Evolutionary conservation across 2,797 vertebrate genomes (phyloP).

Genomic region (Bradypodion pumilum): DNA sequence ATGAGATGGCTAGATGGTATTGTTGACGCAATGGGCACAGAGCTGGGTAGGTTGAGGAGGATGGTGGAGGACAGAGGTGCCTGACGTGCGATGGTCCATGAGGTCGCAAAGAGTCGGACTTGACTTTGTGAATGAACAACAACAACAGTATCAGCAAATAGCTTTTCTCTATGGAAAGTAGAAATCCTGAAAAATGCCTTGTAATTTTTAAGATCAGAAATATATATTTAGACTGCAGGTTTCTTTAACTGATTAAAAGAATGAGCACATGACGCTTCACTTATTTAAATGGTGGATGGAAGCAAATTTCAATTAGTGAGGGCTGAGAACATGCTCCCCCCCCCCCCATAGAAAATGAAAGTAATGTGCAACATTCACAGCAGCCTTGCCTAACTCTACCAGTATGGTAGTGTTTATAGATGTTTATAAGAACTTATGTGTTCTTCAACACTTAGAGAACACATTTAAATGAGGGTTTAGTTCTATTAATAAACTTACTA

Average conservation of each 20-base stretch:
- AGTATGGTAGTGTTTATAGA: neutral
- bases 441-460: neutral
- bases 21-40: too few species aligned
- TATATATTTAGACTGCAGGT: neutral
- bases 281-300: neutral
- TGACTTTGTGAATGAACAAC: too few species aligned
- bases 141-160: too few species aligned
- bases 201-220: neutral
- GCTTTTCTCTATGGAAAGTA: neutral
- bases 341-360: neutral
- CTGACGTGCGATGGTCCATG: too few species aligned
- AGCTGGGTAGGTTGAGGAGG: too few species aligned
- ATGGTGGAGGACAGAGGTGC: too few species aligned
- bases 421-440: neutral
- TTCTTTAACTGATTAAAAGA: neutral
- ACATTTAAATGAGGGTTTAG: neutral
- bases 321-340: neutral
- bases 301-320: neutral
- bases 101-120: too few species aligned
- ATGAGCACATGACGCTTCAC: neutral
- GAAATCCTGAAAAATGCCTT: neutral
- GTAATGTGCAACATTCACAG: neutral
- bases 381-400: neutral
- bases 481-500: neutral
- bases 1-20: too few species aligned